A percentile compares a stretch with the other conserved stretches of the same genome.
Conservation (phyloP, 2,113 vertebrate species). For the Pipa parva region DNA sequence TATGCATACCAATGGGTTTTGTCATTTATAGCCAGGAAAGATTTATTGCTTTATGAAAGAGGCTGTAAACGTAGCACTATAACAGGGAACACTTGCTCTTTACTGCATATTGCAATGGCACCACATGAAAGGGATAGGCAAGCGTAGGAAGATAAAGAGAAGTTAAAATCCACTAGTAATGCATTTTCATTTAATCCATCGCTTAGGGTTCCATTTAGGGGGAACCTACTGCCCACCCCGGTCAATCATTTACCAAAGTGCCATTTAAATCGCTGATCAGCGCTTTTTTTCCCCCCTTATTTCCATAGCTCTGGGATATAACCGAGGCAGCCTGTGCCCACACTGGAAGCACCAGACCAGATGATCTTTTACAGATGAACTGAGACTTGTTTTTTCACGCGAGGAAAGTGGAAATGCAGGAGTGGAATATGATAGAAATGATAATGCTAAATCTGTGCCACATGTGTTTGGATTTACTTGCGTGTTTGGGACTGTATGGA, state of each 20-base stretch:
- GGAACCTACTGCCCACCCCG: slow-evolving; percentile 65
- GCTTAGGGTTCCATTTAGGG: slow-evolving; percentile 65
- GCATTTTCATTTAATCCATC: slow-evolving; percentile 74
- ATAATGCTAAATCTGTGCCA: too few species aligned
- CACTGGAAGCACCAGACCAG: slow-evolving; percentile 3
- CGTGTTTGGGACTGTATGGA: too few species aligned
- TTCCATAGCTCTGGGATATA: slow-evolving; percentile 8
- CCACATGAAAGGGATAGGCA: slow-evolving; percentile 68
- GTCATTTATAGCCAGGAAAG: slow-evolving; percentile 82
- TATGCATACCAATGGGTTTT: slow-evolving; percentile 82
- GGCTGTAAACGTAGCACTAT: slow-evolving; percentile 83
- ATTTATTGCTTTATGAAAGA: slow-evolving; percentile 80
- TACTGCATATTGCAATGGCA: slow-evolving; percentile 68
- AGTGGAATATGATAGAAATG: not conserved
- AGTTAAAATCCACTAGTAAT: slow-evolving; percentile 72
- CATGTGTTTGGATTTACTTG: too few species aligned
- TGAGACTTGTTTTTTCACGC: too few species aligned
- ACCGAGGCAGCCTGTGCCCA: not conserved
- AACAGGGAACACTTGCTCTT: slow-evolving; percentile 78
- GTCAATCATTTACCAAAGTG: slow-evolving; percentile 91
- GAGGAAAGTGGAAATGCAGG: too few species aligned
- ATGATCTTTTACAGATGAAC: not conserved
- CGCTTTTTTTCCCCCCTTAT: slow-evolving; percentile 37
- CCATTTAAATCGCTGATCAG: slow-evolving; percentile 84
- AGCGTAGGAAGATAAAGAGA: slow-evolving; percentile 84